Conservation (phyloP, 2,888 invertebrate genomes). For the Limnephilus marmoratus region DNA sequence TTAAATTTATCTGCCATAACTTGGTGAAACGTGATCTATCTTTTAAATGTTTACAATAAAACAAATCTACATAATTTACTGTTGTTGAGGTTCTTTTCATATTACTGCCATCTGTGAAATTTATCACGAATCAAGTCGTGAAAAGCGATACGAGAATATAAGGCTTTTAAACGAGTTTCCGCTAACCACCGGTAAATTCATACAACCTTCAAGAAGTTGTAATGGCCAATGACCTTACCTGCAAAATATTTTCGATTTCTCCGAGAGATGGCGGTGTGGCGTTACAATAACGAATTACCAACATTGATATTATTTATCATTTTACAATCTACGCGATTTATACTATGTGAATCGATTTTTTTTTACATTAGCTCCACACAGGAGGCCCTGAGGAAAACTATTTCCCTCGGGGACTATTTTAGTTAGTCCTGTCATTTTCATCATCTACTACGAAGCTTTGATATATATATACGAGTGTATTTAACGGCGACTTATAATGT, state of each 20-base stretch:
- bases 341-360: too few species aligned
- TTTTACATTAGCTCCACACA: too few species aligned
- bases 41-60: background rate
- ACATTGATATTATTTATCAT: too few species aligned
- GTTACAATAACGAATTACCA: background rate
- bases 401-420: too few species aligned
- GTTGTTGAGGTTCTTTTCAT: background rate
- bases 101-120: conserved; percentile 12
- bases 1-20: background rate
- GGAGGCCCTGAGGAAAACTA: too few species aligned
- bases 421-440: too few species aligned
- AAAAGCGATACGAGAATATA: background rate
- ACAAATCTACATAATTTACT: background rate
- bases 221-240: background rate
- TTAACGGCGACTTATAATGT: too few species aligned
- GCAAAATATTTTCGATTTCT: background rate
- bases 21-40: background rate
- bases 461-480: too few species aligned
- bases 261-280: background rate
- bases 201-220: background rate
- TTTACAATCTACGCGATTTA: background rate
- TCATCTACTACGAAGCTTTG: too few species aligned
- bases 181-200: background rate
- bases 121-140: background rate
- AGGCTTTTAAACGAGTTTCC: background rate